phyloP scores from a whole-genome alignment of 2,797 vertebrate species.

The Carcharodon carcharias region DNA sequence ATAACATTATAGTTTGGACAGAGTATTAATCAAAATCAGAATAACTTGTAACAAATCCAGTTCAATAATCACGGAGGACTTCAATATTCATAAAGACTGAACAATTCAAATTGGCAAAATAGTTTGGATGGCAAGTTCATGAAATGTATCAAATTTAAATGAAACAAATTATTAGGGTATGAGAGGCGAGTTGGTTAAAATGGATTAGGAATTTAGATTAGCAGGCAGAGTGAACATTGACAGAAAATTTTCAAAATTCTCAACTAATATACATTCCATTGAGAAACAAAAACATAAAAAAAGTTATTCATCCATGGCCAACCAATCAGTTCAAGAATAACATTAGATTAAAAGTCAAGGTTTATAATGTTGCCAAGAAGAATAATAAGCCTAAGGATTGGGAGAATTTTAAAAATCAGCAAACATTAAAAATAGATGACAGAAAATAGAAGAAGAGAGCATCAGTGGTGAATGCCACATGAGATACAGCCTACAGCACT shows the following conservation, averaged over 20 bases:
- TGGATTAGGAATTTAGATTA: neutral
- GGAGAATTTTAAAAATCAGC: neutral
- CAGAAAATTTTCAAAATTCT: neutral
- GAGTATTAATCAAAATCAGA: neutral
- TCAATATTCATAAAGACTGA: neutral
- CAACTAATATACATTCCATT: neutral
- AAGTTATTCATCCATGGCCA: too few species aligned
- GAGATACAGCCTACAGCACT: neutral
- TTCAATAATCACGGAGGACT: neutral
- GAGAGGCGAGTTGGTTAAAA: neutral
- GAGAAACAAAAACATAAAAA: too few species aligned
- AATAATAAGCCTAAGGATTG: neutral
- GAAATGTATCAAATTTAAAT: neutral
- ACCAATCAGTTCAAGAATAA: neutral
- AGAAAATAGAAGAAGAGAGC: neutral
- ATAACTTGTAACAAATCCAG: neutral
- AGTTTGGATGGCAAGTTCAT: neutral
- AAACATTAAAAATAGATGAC: neutral
- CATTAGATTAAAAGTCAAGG: neutral
- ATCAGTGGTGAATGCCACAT: neutral
- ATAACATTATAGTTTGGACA: neutral
- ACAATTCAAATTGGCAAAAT: neutral
- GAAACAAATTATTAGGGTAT: neutral
- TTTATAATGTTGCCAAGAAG: neutral
- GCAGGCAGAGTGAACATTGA: neutral